Evolutionary conservation across 2,888 invertebrate species (phyloP), one percentile per base, ranked within the genome.

Genomic region (Eupithecia dodoneata): DNA sequence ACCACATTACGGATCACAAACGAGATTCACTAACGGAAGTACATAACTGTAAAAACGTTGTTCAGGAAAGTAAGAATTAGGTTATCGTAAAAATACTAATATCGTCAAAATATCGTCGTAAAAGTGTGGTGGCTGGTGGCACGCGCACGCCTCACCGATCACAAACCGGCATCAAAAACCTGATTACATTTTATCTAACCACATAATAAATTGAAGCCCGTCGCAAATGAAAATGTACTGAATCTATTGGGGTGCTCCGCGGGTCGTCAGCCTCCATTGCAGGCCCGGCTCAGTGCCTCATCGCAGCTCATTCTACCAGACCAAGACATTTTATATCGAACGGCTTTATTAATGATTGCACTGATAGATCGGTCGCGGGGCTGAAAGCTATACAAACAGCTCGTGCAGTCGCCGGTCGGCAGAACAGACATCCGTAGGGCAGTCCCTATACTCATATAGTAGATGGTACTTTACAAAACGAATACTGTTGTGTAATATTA

Each of bases 1-100:
- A 72, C 47, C 74, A 72, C 72, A 72, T 74, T 69, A 59, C 67
- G 69, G 63, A 69, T 74, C 72, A 12, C 67, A 49, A 41, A 15
- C 66, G 4, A 7, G 47, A 73, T 71, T 52, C 41, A 42, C 70
- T 72, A 76, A 72, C 41, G 41, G 65, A 41, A 13, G 41, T 13
- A 2, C 5, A n/a, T 65, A 13, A 6, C 5, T 41, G 41, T 41
- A 52, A 13, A 65, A 65, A 65, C 41, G 65, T 59, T 59, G 9
- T 9, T 59, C 18, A 59, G 18, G 59, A n/a, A 55, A 55, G 7
- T 55, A 55, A 15, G 49, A 12, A 49, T 3, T 49, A 49, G 0
- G 49, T 1, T 49, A 13, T 49, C 4, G 5, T 30, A 30, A 30
- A 30, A 30, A 30, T 30, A 49, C 49, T 13, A 13, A 49, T 49